A percentile compares a stretch with the other conserved stretches of the same genome.
Evolutionary conservation across 2,113 vertebrate genomes (phyloP).

Genomic region (Lepus americanus): DNA sequence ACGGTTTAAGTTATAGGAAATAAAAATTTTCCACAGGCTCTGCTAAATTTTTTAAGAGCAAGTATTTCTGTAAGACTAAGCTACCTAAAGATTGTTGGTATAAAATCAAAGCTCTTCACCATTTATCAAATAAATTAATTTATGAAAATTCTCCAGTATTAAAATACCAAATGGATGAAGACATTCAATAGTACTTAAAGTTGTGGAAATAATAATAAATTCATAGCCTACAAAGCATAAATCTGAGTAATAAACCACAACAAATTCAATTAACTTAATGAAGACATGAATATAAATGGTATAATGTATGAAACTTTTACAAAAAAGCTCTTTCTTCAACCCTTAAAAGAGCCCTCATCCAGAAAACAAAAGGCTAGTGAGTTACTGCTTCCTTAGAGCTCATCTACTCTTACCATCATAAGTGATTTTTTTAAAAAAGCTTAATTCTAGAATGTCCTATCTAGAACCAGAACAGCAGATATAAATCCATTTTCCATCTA

Average conservation of each 20-base stretch:
- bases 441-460: not conserved
- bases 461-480: not conserved
- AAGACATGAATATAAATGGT: constrained; percentile 12
- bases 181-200: not conserved
- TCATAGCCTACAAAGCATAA: not conserved
- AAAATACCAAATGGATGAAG: constrained; percentile 24
- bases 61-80: not conserved
- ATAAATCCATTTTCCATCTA: not conserved
- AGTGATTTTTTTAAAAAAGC: not conserved
- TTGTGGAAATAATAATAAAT: not conserved
- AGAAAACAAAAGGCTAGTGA: not conserved
- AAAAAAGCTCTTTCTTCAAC: not conserved
- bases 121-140: constrained; percentile 49
- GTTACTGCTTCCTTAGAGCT: not conserved
- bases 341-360: not conserved
- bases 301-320: not conserved
- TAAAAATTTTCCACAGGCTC: not conserved
- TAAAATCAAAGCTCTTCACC: not conserved
- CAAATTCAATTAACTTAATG: not conserved
- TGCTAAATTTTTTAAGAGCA: not conserved
- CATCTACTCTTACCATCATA: not conserved
- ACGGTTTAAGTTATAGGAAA: not conserved
- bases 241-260: not conserved
- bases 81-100: constrained; percentile 13
- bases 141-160: not conserved